phyloP scores from a whole-genome alignment of 2,888 invertebrate species.

The Pycnomerus fuliginosus region DNA sequence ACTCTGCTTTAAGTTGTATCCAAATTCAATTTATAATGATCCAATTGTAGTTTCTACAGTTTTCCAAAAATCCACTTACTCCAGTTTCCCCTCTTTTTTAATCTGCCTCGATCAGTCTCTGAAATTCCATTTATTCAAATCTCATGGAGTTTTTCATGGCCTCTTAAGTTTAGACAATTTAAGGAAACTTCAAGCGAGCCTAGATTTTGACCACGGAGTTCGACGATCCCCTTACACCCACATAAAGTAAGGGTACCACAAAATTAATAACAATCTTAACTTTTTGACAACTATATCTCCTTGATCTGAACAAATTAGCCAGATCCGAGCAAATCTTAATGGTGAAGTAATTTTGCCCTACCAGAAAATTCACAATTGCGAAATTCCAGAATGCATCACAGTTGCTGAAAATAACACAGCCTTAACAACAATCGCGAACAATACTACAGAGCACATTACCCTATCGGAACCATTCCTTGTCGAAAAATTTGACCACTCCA shows the following conservation, averaged over 20 bases:
- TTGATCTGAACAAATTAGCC: conserved; percentile 15
- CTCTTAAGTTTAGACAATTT: conserved; percentile 9
- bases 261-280: conserved; percentile 5
- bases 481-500: conserved; percentile 6
- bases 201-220: conserved; percentile 8
- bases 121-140: conserved; percentile 21
- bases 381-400: conserved; percentile 19
- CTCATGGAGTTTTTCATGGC: conserved; percentile 5
- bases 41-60: conserved; percentile 14
- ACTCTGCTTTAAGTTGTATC: conserved; percentile 14
- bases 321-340: conserved; percentile 12
- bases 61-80: conserved; percentile 1
- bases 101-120: conserved; percentile 6
- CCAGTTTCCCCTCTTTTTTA: conserved; percentile 2
- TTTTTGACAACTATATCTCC: conserved; percentile 15
- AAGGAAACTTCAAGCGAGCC: conserved; percentile 2
- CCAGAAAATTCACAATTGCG: conserved; percentile 20
- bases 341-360: conserved; percentile 22
- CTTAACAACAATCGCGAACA: conserved; percentile 17
- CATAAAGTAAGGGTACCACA: conserved; percentile 11
- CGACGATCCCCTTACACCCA: conserved; percentile 12
- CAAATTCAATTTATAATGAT: conserved; percentile 16
- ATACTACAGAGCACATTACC: conserved; percentile 2
- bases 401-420: conserved; percentile 16
- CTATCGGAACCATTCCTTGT: conserved; percentile 18